Evolutionary conservation across 2,888 invertebrate species (phyloP).

Genomic region (Lithosia quadra): DNA sequence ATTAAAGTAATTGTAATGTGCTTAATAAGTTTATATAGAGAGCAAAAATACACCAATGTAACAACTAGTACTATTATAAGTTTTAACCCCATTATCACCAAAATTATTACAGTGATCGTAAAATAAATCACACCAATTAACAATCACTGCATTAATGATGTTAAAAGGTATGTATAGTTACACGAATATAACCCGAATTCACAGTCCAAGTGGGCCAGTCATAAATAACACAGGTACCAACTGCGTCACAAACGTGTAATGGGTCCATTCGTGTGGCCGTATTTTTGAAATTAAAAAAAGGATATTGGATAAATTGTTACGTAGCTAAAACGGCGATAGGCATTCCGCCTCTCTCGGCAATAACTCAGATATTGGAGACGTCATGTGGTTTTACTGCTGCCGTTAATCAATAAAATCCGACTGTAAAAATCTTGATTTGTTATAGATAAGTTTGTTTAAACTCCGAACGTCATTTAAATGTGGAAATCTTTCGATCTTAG

Average conservation of each 20-base stretch:
- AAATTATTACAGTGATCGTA: neutral
- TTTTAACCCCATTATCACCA: neutral
- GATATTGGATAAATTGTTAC: conserved; percentile 13
- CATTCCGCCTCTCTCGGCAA: neutral
- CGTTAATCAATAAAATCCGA: neutral
- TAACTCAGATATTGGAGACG: conserved; percentile 6
- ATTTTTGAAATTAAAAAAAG: conserved; percentile 19
- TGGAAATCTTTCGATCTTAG: neutral
- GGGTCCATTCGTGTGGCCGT: conserved; percentile 13
- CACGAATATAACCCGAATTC: conserved; percentile 9
- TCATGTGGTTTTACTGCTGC: conserved; percentile 1
- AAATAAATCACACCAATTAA: neutral
- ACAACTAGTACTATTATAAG: neutral
- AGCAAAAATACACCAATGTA: too few relatives aligned
- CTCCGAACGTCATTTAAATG: neutral
- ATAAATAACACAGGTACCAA: conserved; percentile 8
- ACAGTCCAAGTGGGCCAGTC: neutral
- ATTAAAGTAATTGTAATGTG: too few relatives aligned
- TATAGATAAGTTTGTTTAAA: neutral
- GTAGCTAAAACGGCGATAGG: neutral
- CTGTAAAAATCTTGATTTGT: neutral
- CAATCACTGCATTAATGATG: conserved; percentile 20
- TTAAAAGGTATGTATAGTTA: conserved; percentile 24
- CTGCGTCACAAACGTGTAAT: conserved; percentile 18
- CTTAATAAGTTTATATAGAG: too few relatives aligned